A percentile compares a stretch with the other conserved stretches of the same genome.
Evolutionary conservation across 2,888 invertebrate genomes (phyloP).

Genomic region (Noctua comes): DNA sequence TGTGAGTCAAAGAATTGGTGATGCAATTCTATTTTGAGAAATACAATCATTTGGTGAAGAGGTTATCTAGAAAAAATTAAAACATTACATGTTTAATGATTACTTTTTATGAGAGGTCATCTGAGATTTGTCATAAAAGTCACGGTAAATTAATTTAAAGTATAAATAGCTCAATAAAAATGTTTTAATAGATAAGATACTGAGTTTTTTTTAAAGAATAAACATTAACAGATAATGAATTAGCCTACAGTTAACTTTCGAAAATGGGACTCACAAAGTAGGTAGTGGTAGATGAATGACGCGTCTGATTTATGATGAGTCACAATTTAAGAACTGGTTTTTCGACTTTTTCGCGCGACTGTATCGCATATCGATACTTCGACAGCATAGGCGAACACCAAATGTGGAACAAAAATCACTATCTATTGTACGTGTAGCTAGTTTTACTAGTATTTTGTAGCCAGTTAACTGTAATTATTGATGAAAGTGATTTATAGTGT

Average conservation of each 20-base stretch:
- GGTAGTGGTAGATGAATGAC: conserved; percentile 66
- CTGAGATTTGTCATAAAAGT: not conserved
- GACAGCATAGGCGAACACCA: conserved; percentile 67
- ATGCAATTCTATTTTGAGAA: conserved; percentile 45
- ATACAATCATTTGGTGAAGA: conserved; percentile 4
- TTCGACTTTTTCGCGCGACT: conserved; percentile 77
- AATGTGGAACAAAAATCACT: conserved; percentile 75
- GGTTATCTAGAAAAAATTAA: conserved; percentile 4
- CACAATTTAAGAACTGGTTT: conserved; percentile 82
- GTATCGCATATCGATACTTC: conserved; percentile 73
- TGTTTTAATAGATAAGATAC: not conserved
- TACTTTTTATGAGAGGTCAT: conserved; percentile 3
- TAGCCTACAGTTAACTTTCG: conserved; percentile 39
- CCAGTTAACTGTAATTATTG: conserved; percentile 46
- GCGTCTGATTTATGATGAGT: conserved; percentile 78
- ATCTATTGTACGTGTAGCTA: conserved; percentile 41
- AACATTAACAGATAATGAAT: conserved; percentile 7
- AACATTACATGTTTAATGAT: not conserved
- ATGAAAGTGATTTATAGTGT: conserved; percentile 42
- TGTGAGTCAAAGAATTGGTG: conserved; percentile 32
- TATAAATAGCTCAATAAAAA: not conserved
- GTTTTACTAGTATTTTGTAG: conserved; percentile 47
- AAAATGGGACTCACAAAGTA: conserved; percentile 52
- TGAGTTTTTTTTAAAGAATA: not conserved
- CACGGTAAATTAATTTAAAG: conserved; percentile 6